These are phyloP conservation scores for Bos indicus DNA, from an alignment of 2,113 vertebrate genomes.

Conservation along the genomic window DNA sequence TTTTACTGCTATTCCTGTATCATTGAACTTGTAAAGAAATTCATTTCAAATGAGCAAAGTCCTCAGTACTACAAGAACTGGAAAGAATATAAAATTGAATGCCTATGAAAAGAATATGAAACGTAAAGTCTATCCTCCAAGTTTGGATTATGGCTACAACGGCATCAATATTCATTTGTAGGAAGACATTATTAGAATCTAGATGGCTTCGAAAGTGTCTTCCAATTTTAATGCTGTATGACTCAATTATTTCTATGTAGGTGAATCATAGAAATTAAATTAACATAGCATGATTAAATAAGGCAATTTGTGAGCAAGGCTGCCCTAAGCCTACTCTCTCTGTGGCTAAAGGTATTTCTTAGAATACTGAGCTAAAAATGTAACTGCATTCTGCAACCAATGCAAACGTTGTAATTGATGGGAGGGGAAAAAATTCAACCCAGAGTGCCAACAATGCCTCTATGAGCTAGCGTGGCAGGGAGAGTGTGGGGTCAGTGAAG, in stretches of 20 bases:
- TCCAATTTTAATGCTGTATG: background rate
- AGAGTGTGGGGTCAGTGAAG: constrained; percentile 55
- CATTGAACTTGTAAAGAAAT: constrained; percentile 10
- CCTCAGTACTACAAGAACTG: background rate
- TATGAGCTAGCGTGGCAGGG: constrained; percentile 43
- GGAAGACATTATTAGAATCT: constrained; percentile 28
- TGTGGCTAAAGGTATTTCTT: constrained; percentile 31
- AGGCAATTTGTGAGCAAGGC: background rate
- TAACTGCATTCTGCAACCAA: constrained; percentile 31
- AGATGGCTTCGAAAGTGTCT: constrained; percentile 33
- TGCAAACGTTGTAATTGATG: constrained; percentile 57
- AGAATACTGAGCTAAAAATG: constrained; percentile 59
- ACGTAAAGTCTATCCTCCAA: constrained; percentile 16
- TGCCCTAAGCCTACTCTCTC: background rate
- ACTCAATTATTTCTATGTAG: background rate
- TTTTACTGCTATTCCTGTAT: background rate
- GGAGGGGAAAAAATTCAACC: constrained; percentile 6
- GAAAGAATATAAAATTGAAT: constrained; percentile 19
- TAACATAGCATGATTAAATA: background rate
- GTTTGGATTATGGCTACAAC: background rate
- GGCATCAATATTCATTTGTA: background rate
- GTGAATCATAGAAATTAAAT: constrained; percentile 6
- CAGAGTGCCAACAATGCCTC: constrained; percentile 59
- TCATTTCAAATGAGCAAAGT: constrained; percentile 32
- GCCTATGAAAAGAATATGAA: constrained; percentile 18